Percentiles rank a stretch among this genome's conserved stretches.
Evolutionary conservation across 2,888 invertebrate species (phyloP).

Genomic region (Epirrhoe alternata): DNA sequence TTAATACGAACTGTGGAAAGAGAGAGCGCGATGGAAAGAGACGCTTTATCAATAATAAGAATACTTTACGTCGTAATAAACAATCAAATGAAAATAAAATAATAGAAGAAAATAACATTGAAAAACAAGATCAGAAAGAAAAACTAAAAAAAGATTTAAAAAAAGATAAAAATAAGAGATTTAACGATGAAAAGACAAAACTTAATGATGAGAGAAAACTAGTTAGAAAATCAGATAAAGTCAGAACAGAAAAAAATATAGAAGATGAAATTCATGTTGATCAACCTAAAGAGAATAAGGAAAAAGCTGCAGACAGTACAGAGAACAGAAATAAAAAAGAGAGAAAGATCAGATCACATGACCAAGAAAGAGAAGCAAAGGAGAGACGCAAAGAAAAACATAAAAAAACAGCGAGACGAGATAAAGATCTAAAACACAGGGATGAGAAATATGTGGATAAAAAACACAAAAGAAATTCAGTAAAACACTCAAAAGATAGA

Average conservation of each 20-base stretch:
- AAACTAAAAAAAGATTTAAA: background rate
- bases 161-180: background rate
- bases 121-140: background rate
- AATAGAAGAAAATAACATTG: background rate
- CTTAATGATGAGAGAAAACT: background rate
- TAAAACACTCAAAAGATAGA: constrained; percentile 17
- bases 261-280: background rate
- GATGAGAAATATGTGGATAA: background rate
- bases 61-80: background rate
- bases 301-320: background rate
- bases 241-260: background rate
- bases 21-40: background rate
- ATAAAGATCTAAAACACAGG: background rate
- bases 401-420: background rate
- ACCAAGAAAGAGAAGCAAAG: background rate
- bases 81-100: background rate
- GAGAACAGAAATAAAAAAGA: background rate
- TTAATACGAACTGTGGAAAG: background rate
- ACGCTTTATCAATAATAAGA: background rate
- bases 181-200: background rate
- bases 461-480: constrained; percentile 10
- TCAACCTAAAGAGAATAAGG: background rate
- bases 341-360: too few relatives aligned
- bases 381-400: background rate
- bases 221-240: constrained; percentile 7